Conservation (phyloP, 2,888 invertebrate species). For the Melanchra persicariae region DNA sequence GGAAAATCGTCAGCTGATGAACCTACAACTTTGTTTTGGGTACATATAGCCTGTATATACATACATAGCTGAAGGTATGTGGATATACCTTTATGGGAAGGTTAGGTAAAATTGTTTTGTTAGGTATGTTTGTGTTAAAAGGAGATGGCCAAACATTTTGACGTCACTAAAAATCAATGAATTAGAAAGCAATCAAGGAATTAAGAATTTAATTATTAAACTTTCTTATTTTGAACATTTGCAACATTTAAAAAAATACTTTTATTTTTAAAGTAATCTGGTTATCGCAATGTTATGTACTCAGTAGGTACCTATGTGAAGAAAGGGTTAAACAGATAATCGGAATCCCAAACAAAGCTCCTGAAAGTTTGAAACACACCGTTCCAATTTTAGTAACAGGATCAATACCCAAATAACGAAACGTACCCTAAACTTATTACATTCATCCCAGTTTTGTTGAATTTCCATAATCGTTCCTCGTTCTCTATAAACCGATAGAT, state of each 20-base stretch:
- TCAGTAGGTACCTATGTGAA: not conserved
- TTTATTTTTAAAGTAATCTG: too few species aligned
- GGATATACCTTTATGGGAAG: not conserved
- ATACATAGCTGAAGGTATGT: not conserved
- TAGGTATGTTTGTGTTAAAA: not conserved
- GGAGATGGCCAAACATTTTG: too few species aligned
- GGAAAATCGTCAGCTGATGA: slow-evolving; percentile 49
- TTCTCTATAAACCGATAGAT: slow-evolving; percentile 65
- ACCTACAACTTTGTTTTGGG: slow-evolving; percentile 44
- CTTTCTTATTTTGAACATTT: too few species aligned
- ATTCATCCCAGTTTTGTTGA: slow-evolving; percentile 64
- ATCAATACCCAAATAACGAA: slow-evolving; percentile 44
- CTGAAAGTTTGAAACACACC: slow-evolving; percentile 24
- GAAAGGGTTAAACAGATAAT: slow-evolving; percentile 38
- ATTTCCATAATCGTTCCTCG: slow-evolving; percentile 66
- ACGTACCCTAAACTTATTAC: slow-evolving; percentile 49
- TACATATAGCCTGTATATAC: not conserved
- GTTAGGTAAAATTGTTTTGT: not conserved
- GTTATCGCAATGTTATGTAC: too few species aligned
- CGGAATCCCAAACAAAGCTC: slow-evolving; percentile 28
- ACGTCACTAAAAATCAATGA: not conserved
- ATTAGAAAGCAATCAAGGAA: too few species aligned
- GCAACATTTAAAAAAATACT: too few species aligned
- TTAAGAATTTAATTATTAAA: too few species aligned
- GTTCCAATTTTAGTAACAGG: slow-evolving; percentile 21